phyloP scores from a whole-genome alignment of 2,113 vertebrate genomes.

The Platichthys flesus region DNA sequence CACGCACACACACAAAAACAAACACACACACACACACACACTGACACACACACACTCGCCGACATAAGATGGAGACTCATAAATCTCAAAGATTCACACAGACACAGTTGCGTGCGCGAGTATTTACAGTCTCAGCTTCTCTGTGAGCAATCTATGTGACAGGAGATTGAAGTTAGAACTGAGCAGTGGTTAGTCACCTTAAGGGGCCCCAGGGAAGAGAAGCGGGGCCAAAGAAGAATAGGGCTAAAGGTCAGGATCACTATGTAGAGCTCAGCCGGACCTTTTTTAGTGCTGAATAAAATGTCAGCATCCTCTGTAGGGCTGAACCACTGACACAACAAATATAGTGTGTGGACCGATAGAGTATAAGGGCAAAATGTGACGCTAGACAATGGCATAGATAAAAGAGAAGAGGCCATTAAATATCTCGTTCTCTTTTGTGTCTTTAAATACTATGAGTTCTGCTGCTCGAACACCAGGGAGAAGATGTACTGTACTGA shows the following conservation, averaged over 20 bases:
- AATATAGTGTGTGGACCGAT: constrained; percentile 2
- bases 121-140: constrained; percentile 43
- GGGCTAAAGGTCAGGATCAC: constrained; percentile 58
- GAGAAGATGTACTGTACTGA: background rate
- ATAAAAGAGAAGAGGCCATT: background rate
- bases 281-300: constrained; percentile 39
- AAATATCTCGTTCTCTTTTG: background rate
- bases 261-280: constrained; percentile 24
- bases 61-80: constrained; percentile 18
- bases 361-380: background rate
- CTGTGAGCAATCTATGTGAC: constrained; percentile 25
- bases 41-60: background rate
- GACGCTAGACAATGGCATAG: background rate
- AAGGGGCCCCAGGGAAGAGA: constrained; percentile 15
- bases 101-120: background rate
- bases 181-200: constrained; percentile 48
- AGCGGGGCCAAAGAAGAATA: constrained; percentile 19
- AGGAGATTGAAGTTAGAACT: constrained; percentile 35
- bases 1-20: constrained; percentile 1
- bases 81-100: constrained; percentile 41
- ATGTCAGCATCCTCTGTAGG: constrained; percentile 40
- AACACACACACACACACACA: constrained; percentile 5
- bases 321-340: constrained; percentile 5
- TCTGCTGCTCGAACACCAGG: background rate
- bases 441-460: background rate